Base-by-base conservation (phyloP, 1,140 invertebrate species). In the Gerris buenoi region DNA sequence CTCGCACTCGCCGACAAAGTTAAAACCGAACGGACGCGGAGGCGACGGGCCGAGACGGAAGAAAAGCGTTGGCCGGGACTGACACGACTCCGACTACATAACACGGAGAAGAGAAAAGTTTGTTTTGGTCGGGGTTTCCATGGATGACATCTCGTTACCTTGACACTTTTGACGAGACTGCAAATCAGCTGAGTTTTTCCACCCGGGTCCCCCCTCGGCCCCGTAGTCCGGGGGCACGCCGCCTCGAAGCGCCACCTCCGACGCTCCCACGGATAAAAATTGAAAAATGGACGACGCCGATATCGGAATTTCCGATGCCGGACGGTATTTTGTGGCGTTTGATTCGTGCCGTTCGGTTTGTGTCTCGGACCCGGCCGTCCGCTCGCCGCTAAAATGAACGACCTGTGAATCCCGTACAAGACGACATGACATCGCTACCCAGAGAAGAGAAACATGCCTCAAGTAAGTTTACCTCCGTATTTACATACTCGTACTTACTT, bases 361-460 rank as follows among this genome's bases (percentile, higher is more conserved):
- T 46, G 33, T 46, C 33, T 46, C 33, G 33, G 33, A 18, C 33
- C 33, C 33, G 5, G 33, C 33, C 5, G 18, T 5, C 5, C 33
- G 5, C 33, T 46, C 5, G 33, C 33, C 33, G 33, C n/a, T n/a
- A n/a, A 46, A 5, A 46, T 46, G 33, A 46, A 10, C 33, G 33
- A 10, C 5, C 33, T 5, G 18, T 46, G 18, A 46, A 46, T 46
- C 5, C n/a, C 18, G 18, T 10, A 46, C 33, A 46, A 46, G 33
- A 60, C 10, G 23, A 3, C 23, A 68, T 68, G 68, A 65, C 68
- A 56, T 59, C 68, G 22, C 63, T 27, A 26, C 61, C 68, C 23
- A 65, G 65, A 66, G 26, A 56, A 33, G 68, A 68, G 14, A 68
- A 68, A 68, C 64, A 68, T 68, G 68, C 26, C 26, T n/a, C 64